Evolutionary conservation across 1,140 invertebrate species (phyloP), one percentile per base, ranked within the genome.

Genomic region (Leptinotarsa lineolata): DNA sequence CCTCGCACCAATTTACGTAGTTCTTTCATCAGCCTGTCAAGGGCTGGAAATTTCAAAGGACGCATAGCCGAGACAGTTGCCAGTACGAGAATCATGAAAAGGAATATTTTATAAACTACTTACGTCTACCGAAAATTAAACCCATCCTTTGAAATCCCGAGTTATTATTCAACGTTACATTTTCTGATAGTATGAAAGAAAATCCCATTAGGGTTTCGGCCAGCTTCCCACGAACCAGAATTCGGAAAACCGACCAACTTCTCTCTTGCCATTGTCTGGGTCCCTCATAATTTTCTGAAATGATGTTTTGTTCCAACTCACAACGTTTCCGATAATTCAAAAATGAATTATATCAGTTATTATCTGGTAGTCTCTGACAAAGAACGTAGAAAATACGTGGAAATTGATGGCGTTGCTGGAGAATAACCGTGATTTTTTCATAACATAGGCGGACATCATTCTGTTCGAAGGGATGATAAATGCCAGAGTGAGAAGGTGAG

Each of bases 101-200:
- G 48, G 48, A 54, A 54, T 54, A 54, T n/a, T 54, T 54, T 54
- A 54, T 54, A 54, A 54, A 54, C 48, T 54, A 54, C 48, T 54
- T 54, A 54, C 48, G n/a, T 54, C 48, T 54, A 39, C 8, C 2
- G 16, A 54, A 54, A 54, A 54, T 54, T n/a, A 18, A 54, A 54
- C n/a, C n/a, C 48, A 8, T 18, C 48, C 48, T 54, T 5, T 54
- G 48, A 54, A 54, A 15, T 54, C 15, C 48, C 48, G 48, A 15
- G 48, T 54, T 54, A 54, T 54, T 54, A 54, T 54, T 54, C n/a
- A 54, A 54, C n/a, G 15, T 54, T 54, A 16, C 48, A 54, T 54
- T 54, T 54, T 18, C 48, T 18, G 48, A 54, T 54, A 18, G 15
- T 18, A 18, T 54, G 48, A 54, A 54, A 54, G 48, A 18, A 18